Conservation (phyloP, 2,113 vertebrate species). For the Chloropsis cyanopogon region DNA sequence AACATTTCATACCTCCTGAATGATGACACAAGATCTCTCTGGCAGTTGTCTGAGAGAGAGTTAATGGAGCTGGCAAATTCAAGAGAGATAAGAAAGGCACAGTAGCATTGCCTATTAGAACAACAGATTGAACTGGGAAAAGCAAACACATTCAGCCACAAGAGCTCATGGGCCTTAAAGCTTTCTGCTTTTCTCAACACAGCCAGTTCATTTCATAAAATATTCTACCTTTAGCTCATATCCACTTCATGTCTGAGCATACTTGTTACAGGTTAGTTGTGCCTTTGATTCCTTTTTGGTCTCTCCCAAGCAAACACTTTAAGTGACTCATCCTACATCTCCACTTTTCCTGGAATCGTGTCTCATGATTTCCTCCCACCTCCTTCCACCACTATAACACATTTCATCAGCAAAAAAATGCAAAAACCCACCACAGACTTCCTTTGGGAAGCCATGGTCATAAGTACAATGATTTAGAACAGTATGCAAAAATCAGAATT, state of each 20-base stretch:
- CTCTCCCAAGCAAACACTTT: background rate
- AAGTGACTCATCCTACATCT: background rate
- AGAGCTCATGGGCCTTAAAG: background rate
- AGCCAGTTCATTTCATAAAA: background rate
- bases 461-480: background rate
- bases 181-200: background rate
- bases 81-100: background rate
- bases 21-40: background rate
- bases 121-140: background rate
- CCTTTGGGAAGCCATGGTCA: background rate
- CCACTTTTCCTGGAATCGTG: background rate
- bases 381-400: background rate
- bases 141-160: background rate
- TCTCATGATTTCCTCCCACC: slow-evolving; percentile 19
- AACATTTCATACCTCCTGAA: background rate
- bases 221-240: background rate
- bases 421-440: background rate
- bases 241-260: background rate
- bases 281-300: background rate
- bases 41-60: background rate
- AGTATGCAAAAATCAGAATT: background rate
- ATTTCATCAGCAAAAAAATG: background rate
- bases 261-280: background rate
- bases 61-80: slow-evolving; percentile 8
- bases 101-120: background rate